Base-by-base conservation (phyloP, 2,888 invertebrate genomes). In the Deilephila porcellus region DNA sequence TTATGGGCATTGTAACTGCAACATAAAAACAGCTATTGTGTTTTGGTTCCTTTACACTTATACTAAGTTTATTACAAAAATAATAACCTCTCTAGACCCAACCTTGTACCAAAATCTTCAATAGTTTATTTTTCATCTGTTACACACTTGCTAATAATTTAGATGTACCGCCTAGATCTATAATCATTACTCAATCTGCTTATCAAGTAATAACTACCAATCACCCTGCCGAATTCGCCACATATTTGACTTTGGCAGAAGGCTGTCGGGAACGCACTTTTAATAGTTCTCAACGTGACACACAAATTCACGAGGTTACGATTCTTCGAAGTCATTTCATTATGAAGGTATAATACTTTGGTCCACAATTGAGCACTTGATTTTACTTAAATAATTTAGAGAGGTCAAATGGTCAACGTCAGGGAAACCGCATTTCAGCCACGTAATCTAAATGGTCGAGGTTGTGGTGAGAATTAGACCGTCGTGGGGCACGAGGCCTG, bases 401-500 rank as follows among this genome's bases (percentile, higher is more conserved):
- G 84, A 87, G 81, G 85, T 86, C 79, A 79, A 76, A 79, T 72
- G 79, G 81, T 87, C 82, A 88, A 82, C 89, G 93, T 95, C 94
- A 95, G 84, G 96, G 96, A 92, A 96, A 96, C 81, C 96, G 95
- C 91, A 96, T 95, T 89, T 96, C 96, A 76, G 96, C 95, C 32
- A 96, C 93, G 85, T 96, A 96, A 82, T 95, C 94, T 86, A 95
- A 95, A 86, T 96, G 95, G 80, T 96, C 95, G 70, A 97, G 92
- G 83, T 96, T 96, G 78, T 96, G 96, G 76, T 96, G 96, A 0
- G 96, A 96, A 85, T 94, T 95, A 56, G 96, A 96, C 77, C 95
- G 94, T 72, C 93, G 87, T n/a, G 95, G 94, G 62, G 95, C 90
- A 78, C 95, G 88, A 75, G 95, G 86, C 85, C 95, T 86, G 82